These are phyloP conservation scores for Leucopternis melanops DNA, from an alignment of 2,113 vertebrate species.

Conservation along the genomic window DNA sequence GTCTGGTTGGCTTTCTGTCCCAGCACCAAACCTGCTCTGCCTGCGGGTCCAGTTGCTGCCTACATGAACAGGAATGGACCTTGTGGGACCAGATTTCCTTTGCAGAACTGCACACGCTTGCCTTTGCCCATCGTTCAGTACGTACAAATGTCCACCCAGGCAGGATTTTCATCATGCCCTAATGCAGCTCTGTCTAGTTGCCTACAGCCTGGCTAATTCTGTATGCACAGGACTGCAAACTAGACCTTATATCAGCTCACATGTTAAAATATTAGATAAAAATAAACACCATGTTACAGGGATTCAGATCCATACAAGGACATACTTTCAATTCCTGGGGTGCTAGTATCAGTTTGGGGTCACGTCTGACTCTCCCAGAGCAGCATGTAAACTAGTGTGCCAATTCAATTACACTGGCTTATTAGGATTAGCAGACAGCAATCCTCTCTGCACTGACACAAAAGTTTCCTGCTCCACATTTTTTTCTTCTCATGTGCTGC, in stretches of 20 bases:
- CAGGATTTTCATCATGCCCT: background rate
- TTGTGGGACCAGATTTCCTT: background rate
- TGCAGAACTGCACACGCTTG: background rate
- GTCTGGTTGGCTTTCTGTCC: background rate
- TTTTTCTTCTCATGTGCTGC: background rate
- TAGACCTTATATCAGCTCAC: background rate
- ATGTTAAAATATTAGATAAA: background rate
- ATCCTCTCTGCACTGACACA: background rate
- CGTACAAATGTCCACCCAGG: background rate
- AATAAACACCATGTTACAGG: background rate
- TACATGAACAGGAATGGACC: background rate
- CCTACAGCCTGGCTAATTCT: background rate
- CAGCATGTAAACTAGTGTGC: background rate
- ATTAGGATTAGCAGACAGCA: background rate
- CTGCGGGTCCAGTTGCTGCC: background rate
- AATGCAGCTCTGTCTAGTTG: background rate
- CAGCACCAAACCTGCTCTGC: background rate
- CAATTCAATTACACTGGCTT: background rate
- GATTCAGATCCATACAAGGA: background rate
- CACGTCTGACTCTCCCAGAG: rapidly evolving
- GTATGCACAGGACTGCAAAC: background rate
- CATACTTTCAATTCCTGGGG: background rate
- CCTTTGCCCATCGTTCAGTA: background rate
- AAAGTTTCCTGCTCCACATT: background rate
- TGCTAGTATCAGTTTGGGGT: background rate